Evolutionary conservation across 2,113 vertebrate genomes (phyloP).

Genomic region (Colistium nudipinnis): DNA sequence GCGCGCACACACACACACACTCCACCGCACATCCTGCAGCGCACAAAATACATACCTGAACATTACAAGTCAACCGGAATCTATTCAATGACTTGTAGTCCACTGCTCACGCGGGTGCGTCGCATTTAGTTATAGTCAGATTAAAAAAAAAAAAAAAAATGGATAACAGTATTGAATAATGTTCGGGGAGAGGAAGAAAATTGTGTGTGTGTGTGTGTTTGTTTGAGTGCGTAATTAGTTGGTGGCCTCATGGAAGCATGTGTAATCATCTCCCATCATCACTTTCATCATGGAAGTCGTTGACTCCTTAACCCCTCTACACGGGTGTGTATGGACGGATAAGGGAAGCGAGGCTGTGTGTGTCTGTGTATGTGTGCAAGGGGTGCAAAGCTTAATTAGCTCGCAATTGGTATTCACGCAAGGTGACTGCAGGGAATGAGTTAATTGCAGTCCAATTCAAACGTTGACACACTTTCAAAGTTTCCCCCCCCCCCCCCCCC

Average conservation of each 20-base stretch:
- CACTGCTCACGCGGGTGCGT: slow-evolving; percentile 14
- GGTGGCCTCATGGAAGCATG: slow-evolving; percentile 72
- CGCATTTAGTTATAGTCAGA: slow-evolving; percentile 34
- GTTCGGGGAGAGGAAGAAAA: slow-evolving; percentile 35
- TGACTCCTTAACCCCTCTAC: slow-evolving; percentile 77
- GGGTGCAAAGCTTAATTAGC: slow-evolving; percentile 82
- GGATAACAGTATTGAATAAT: slow-evolving; percentile 34
- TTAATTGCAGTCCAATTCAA: slow-evolving; percentile 85
- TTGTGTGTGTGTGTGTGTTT: slow-evolving; percentile 59
- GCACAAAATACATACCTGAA: slow-evolving; percentile 28
- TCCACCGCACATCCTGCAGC: slow-evolving; percentile 16
- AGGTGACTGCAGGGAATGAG: slow-evolving; percentile 83
- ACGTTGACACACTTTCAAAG: slow-evolving; percentile 83
- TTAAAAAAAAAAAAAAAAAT: slow-evolving; percentile 45
- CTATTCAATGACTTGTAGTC: slow-evolving; percentile 20
- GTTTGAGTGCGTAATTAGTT: slow-evolving; percentile 70
- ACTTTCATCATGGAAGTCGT: slow-evolving; percentile 81
- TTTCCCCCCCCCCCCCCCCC: slow-evolving; percentile 62
- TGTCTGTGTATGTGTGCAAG: slow-evolving; percentile 37
- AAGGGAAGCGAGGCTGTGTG: slow-evolving; percentile 57
- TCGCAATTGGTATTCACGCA: slow-evolving; percentile 79
- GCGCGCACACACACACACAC: no score
- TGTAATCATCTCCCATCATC: slow-evolving; percentile 77
- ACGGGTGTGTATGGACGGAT: slow-evolving; percentile 75
- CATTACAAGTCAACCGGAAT: slow-evolving; percentile 20